Evolutionary conservation across 2,113 vertebrate genomes (phyloP).

Genomic region (Cyanoramphus novaezelandiae): DNA sequence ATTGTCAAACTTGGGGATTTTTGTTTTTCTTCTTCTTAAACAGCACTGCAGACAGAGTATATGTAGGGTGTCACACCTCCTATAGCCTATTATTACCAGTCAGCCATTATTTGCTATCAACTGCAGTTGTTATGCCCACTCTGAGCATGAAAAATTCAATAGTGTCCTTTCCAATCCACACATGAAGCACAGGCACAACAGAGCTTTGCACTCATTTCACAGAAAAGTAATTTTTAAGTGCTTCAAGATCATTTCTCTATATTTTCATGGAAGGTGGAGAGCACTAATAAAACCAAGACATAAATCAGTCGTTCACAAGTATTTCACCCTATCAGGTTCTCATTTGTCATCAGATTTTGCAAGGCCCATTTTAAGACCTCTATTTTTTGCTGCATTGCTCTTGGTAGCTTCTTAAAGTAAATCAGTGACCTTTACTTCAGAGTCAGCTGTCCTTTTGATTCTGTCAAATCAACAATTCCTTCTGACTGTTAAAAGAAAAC

Average conservation of each 20-base stretch:
- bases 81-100: background rate
- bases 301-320: background rate
- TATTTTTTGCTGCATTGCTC: background rate
- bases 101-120: background rate
- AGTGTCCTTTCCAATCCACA: background rate
- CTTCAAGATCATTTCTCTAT: background rate
- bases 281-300: background rate
- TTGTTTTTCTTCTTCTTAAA: background rate
- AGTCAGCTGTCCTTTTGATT: background rate
- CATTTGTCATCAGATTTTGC: background rate
- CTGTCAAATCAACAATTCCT: constrained; percentile 14
- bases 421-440: constrained; percentile 30
- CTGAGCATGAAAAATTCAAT: background rate
- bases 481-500: background rate
- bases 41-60: background rate
- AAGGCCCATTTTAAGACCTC: background rate
- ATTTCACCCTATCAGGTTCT: background rate
- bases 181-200: fast-evolving
- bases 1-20: background rate
- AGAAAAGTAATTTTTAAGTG: background rate
- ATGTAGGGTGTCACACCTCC: background rate
- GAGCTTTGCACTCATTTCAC: background rate
- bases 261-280: background rate
- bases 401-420: background rate
- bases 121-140: background rate